Evolutionary conservation across 2,888 invertebrate genomes (phyloP).

Genomic region (Tachina grossa): DNA sequence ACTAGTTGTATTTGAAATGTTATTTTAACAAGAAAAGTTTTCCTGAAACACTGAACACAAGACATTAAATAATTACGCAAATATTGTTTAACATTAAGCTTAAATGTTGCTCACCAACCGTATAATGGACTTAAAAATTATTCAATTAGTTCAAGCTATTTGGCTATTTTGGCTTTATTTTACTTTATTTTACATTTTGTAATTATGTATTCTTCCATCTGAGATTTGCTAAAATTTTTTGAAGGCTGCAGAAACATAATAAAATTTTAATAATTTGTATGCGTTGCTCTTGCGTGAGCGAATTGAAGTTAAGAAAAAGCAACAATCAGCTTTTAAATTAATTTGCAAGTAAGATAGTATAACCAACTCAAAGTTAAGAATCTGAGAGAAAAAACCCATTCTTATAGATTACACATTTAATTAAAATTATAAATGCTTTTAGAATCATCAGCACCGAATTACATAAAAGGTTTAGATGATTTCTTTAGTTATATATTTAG

Average conservation of each 20-base stretch:
- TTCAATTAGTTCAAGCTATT: slow-evolving; percentile 59
- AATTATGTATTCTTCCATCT: background rate
- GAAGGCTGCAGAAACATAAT: background rate
- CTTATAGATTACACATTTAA: no score
- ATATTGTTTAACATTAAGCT: slow-evolving; percentile 21
- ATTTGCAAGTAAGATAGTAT: no score
- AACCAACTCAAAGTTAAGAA: no score
- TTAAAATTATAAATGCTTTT: no score
- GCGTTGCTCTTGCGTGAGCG: no score
- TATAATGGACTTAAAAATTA: slow-evolving; percentile 47
- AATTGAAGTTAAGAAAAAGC: no score
- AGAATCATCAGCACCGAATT: no score
- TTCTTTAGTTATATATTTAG: no score
- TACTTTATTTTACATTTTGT: background rate
- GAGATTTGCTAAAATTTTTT: background rate
- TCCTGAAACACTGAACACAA: background rate
- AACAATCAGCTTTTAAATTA: no score
- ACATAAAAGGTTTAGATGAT: no score
- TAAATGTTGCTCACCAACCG: slow-evolving; percentile 12
- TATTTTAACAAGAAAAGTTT: slow-evolving; percentile 1
- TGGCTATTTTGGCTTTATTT: slow-evolving; percentile 34
- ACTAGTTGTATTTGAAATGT: background rate
- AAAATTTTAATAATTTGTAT: no score
- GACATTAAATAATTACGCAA: slow-evolving; percentile 19
- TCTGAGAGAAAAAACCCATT: no score